Evolutionary conservation across 1,140 invertebrate species (phyloP).

Genomic region (Elysia chlorotica): DNA sequence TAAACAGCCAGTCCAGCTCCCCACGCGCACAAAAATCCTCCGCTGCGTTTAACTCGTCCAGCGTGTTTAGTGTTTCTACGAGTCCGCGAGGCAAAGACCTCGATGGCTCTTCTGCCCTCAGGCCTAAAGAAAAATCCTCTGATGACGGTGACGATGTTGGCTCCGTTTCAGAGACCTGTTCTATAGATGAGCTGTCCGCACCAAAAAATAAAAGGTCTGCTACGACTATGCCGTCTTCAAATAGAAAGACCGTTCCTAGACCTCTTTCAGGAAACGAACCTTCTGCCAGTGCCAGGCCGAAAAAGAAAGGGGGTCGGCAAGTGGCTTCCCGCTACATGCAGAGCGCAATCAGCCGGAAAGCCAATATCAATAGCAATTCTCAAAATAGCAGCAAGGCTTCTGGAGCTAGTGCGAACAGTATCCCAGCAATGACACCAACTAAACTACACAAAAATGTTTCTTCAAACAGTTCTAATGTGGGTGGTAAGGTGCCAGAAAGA

Average conservation of each 20-base stretch:
- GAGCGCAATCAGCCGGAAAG: not conserved
- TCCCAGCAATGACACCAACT: not conserved
- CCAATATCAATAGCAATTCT: not conserved
- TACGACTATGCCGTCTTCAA: too few species aligned
- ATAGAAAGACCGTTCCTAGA: not conserved
- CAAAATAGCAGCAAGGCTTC: not conserved
- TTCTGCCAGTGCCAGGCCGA: not conserved
- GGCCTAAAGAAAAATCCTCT: not conserved
- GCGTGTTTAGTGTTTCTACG: not conserved
- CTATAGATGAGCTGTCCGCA: conserved; percentile 4
- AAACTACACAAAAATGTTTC: not conserved
- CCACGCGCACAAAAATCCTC: not conserved
- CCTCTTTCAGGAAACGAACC: not conserved
- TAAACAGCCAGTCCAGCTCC: conserved; percentile 1
- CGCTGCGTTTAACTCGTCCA: not conserved
- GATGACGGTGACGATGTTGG: not conserved
- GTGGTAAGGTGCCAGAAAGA: not conserved
- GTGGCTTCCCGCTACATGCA: conserved; percentile 16
- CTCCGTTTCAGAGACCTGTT: conserved; percentile 16
- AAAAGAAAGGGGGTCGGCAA: not conserved
- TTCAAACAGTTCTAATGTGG: not conserved
- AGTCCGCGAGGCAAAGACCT: not conserved
- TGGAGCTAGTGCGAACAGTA: not conserved
- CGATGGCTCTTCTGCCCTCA: not conserved
- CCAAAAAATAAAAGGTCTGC: not conserved